Percentiles rank a stretch among this genome's conserved stretches.
Evolutionary conservation across 1,140 invertebrate genomes (phyloP).

Genomic region (Adoxophyes honmai): DNA sequence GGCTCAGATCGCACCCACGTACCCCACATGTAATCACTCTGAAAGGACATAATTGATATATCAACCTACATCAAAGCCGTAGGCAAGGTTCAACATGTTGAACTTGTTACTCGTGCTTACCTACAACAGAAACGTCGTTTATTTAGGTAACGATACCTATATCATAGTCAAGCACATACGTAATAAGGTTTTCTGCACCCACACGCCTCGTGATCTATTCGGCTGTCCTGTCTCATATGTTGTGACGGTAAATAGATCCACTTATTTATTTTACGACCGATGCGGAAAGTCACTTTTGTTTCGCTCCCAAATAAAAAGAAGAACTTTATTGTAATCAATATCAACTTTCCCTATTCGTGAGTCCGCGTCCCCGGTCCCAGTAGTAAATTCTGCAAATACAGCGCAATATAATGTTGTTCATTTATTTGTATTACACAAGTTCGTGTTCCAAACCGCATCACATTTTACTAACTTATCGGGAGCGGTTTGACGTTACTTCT

Average conservation of each 20-base stretch:
- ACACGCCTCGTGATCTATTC: no score
- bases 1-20: not conserved
- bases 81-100: not conserved
- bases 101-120: no score
- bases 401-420: not conserved
- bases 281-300: not conserved
- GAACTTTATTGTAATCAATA: not conserved
- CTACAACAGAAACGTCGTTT: no score
- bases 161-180: no score
- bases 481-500: no score
- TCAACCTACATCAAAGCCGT: not conserved
- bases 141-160: no score
- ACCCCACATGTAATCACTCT: not conserved
- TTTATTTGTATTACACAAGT: not conserved
- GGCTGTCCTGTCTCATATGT: not conserved
- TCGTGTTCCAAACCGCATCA: not conserved
- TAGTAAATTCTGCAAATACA: not conserved
- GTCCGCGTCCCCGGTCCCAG: not conserved
- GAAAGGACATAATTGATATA: not conserved
- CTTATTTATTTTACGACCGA: not conserved
- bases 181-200: no score
- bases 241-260: not conserved
- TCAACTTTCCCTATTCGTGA: not conserved
- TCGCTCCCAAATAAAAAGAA: not conserved
- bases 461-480: no score